Conservation (phyloP, 2,797 vertebrate genomes). For the Helarctos malayanus region DNA sequence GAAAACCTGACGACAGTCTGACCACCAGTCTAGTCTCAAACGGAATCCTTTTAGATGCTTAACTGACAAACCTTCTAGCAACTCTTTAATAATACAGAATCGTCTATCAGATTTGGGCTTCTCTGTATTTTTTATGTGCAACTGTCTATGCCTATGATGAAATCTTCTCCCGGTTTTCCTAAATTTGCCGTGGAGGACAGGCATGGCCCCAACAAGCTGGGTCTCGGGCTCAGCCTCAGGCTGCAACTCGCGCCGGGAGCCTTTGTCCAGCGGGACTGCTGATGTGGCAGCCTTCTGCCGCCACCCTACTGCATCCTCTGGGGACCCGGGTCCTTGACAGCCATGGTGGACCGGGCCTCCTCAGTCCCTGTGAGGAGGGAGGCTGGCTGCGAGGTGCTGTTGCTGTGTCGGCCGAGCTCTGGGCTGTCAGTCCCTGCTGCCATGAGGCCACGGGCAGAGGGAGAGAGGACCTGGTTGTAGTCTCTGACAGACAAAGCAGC, state of each 20-base stretch:
- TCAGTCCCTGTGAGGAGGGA: not conserved
- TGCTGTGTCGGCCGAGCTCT: not conserved
- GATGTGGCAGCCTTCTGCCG: not conserved
- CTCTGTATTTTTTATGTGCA: constrained; percentile 17
- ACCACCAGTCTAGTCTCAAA: not conserved
- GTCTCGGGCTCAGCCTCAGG: not conserved
- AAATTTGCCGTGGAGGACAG: not conserved
- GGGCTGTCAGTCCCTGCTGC: constrained; percentile 28
- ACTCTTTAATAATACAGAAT: not conserved
- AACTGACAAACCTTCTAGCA: not conserved
- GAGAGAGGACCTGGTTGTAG: not conserved
- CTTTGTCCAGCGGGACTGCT: not conserved
- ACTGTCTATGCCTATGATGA: constrained; percentile 13
- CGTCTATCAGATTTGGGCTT: not conserved
- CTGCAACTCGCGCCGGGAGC: not conserved
- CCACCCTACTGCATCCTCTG: not conserved
- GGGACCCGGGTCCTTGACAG: not conserved
- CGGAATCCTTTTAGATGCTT: not conserved
- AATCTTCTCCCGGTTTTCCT: constrained; percentile 28
- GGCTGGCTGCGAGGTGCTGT: not conserved
- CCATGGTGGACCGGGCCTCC: fast-evolving
- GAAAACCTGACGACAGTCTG: not conserved
- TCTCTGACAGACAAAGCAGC: constrained; percentile 69
- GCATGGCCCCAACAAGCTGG: not conserved
- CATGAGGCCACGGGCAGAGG: not conserved